phyloP scores from a whole-genome alignment of 1,140 invertebrate species.

The Ectropis grisescens region DNA sequence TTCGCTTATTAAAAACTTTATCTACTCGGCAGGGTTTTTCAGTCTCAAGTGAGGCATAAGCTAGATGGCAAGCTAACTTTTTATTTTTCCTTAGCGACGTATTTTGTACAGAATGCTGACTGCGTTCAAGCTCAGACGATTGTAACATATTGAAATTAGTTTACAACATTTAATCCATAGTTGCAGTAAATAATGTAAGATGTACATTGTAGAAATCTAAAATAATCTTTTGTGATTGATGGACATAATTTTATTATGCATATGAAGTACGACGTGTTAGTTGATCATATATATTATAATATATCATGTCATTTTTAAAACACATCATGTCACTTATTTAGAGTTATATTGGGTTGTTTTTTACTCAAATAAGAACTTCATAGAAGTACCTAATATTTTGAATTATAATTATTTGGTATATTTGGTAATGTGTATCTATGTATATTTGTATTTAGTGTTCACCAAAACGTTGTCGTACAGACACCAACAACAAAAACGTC shows the following conservation, averaged over 20 bases:
- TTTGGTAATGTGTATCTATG: not conserved
- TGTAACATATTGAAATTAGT: constrained; percentile 14
- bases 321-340: not conserved
- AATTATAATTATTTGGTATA: not conserved
- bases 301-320: not conserved
- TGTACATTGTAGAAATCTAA: too few species aligned
- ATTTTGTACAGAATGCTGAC: constrained; percentile 22
- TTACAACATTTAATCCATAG: constrained; percentile 1
- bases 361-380: not conserved
- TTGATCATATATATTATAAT: not conserved
- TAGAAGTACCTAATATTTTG: not conserved
- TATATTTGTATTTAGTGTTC: too few species aligned
- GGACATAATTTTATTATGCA: not conserved
- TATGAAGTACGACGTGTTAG: not conserved
- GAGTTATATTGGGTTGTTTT: too few species aligned
- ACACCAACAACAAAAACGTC: too few species aligned
- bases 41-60: constrained; percentile 24
- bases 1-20: constrained; percentile 27
- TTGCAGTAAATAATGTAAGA: too few species aligned
- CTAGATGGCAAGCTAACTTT: constrained; percentile 15
- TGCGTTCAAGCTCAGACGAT: constrained; percentile 20
- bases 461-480: too few species aligned
- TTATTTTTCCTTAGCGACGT: constrained; percentile 23
- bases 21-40: constrained; percentile 9
- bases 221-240: not conserved